Percentiles rank a stretch among this genome's conserved stretches.
Conservation (phyloP, 2,888 invertebrate genomes). For the Oscheius onirici region DNA sequence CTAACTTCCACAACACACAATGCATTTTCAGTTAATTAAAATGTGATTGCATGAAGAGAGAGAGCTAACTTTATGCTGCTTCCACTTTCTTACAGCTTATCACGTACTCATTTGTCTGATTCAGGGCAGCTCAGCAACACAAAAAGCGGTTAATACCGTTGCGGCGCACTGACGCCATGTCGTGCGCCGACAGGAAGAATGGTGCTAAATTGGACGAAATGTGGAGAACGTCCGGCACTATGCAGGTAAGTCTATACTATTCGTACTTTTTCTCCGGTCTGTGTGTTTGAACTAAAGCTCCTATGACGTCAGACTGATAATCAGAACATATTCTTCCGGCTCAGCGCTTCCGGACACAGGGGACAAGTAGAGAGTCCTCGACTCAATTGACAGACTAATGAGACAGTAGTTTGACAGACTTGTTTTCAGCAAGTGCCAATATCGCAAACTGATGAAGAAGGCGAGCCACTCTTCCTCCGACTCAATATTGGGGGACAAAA, state of each 20-base stretch:
- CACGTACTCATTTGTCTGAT: constrained; percentile 18
- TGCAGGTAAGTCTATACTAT: constrained; percentile 29
- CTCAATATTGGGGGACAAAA: constrained; percentile 69
- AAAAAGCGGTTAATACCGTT: constrained; percentile 70
- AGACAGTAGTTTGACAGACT: constrained; percentile 7
- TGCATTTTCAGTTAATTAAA: constrained; percentile 3
- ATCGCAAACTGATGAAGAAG: constrained; percentile 46
- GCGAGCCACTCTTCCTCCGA: constrained; percentile 61
- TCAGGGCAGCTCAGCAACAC: constrained; percentile 70
- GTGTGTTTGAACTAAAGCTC: neutral
- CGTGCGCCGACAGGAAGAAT: constrained; percentile 65
- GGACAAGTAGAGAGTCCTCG: too few species aligned
- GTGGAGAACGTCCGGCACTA: constrained; percentile 46
- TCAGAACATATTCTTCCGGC: too few species aligned
- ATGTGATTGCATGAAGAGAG: neutral
- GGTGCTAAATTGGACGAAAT: constrained; percentile 65
- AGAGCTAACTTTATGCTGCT: neutral
- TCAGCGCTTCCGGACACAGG: too few species aligned
- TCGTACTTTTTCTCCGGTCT: neutral
- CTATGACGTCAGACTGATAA: constrained; percentile 1
- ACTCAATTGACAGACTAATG: neutral
- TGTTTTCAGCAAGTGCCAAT: constrained; percentile 48
- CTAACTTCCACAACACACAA: neutral
- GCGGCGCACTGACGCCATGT: constrained; percentile 70
- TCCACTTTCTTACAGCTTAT: neutral